Evolutionary conservation across 2,797 vertebrate genomes (phyloP), one percentile per base, ranked within the genome.

Genomic region (Diceros bicornis): DNA sequence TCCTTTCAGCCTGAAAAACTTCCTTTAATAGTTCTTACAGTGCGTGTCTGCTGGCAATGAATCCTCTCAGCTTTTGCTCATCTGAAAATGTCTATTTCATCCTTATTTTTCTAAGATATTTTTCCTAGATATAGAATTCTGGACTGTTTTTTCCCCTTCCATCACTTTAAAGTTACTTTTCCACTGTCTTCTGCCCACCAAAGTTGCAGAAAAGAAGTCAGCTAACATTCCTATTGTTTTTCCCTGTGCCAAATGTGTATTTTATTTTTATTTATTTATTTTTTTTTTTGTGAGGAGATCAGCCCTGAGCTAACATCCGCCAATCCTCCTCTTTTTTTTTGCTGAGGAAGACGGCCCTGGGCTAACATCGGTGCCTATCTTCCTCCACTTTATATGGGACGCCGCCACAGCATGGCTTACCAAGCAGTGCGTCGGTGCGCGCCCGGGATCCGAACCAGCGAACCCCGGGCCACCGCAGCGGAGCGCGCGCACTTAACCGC

Each of bases 181-280:
- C 17, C 32, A 75, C 16, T 82, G 20, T 83, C 27, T 92, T 75
- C 61, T 52, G 44, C 44, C 44, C 61, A 71, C 27, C 62, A 84
- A 25, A n/a, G 37, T 55, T 84, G 52, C 41, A 44, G 77, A 75
- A 78, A 69, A 77, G 47, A 75, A 75, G 23, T 89, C 68, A 91
- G 57, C 25, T 71, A 37, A 34, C 44, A 34, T 87, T 86, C 29
- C 44, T 84, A 52, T 37, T 92, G 27, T 52, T 68, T 82, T 52
- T 92, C 41, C 14, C 16, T 82, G 41, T 52, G 50, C 61, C 84
- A 88, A 50, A 9, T 29, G 29, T 61, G 32, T 41, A 41, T 83
- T 83, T 92, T 77, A 50, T 41, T 83, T 74, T 77, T 75, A 41
- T 83, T 83, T 92, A 41, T 83, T 83, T 92, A 41, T 83, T 83